These are phyloP conservation scores for Colius striatus DNA, from an alignment of 2,113 vertebrate species.

Conservation along the genomic window DNA sequence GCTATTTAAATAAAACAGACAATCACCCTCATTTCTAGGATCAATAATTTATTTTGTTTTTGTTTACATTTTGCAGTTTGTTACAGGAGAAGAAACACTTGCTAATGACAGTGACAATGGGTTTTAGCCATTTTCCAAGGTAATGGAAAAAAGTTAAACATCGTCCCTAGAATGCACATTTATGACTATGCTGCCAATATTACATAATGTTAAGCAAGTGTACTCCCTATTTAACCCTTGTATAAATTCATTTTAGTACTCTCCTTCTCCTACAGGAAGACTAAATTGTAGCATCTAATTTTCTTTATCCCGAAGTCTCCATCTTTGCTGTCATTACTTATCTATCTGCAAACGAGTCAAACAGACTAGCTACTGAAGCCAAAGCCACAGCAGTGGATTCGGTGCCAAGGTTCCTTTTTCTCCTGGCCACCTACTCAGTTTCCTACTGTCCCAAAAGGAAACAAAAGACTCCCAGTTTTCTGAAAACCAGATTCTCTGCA, in stretches of 20 bases:
- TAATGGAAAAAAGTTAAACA: slow-evolving; percentile 40
- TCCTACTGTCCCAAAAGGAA: slow-evolving; percentile 32
- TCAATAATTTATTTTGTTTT: slow-evolving; percentile 55
- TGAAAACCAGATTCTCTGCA: slow-evolving; percentile 23
- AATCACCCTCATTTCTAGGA: not conserved
- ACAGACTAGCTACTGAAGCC: not conserved
- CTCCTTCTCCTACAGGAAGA: slow-evolving; percentile 55
- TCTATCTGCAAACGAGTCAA: not conserved
- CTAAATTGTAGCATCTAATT: slow-evolving; percentile 49
- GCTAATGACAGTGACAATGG: slow-evolving; percentile 8
- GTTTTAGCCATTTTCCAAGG: slow-evolving; percentile 27
- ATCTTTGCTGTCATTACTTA: not conserved
- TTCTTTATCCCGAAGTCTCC: slow-evolving; percentile 6
- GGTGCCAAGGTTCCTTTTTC: not conserved
- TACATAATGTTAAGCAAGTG: slow-evolving; percentile 41
- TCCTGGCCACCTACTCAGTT: not conserved
- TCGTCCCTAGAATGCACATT: slow-evolving; percentile 14
- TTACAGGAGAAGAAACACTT: slow-evolving; percentile 65
- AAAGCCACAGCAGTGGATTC: not conserved
- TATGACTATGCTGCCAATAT: slow-evolving; percentile 23
- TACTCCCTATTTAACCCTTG: slow-evolving; percentile 7
- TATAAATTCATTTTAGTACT: slow-evolving; percentile 9
- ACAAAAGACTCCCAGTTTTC: slow-evolving; percentile 39
- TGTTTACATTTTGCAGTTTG: slow-evolving; percentile 27
- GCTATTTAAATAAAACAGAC: not conserved